These are phyloP conservation scores for Linurgus olivaceus DNA, from an alignment of 2,797 vertebrate species.

Conservation along the genomic window DNA sequence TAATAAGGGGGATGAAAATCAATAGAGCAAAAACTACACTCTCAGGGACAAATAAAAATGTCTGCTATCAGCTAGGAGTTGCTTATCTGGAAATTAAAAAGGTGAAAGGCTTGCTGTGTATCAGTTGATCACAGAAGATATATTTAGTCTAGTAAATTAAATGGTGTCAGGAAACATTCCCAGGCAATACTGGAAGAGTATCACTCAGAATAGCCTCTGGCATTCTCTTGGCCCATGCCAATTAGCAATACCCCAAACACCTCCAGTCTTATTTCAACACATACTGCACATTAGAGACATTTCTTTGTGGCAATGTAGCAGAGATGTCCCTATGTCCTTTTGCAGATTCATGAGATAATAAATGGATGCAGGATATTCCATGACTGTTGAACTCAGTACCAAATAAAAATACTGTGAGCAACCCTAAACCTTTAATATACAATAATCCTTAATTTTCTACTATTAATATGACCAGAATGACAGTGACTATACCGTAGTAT, in stretches of 20 bases:
- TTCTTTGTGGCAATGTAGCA: background rate
- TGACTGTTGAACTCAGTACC: background rate
- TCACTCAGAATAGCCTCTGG: background rate
- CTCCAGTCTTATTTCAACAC: background rate
- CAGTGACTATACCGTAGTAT: background rate
- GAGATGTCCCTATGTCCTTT: background rate
- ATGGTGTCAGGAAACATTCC: background rate
- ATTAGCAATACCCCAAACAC: background rate
- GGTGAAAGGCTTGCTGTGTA: background rate
- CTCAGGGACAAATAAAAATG: background rate
- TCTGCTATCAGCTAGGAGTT: background rate
- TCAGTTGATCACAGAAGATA: background rate
- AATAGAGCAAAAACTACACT: background rate
- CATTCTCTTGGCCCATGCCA: background rate
- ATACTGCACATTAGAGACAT: background rate
- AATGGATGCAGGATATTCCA: background rate
- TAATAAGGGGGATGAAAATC: slow-evolving; percentile 42
- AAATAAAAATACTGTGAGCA: background rate
- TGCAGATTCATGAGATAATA: background rate
- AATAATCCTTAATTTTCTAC: background rate
- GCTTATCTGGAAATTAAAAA: slow-evolving; percentile 31
- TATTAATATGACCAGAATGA: background rate
- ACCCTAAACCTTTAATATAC: background rate
- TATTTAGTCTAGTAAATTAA: slow-evolving; percentile 14
- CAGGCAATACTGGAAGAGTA: background rate